These are phyloP conservation scores for Aurelia sp. DNA, from an alignment of 30 jellyfish, hydroid and myxozoan species.

Conservation along the genomic window DNA sequence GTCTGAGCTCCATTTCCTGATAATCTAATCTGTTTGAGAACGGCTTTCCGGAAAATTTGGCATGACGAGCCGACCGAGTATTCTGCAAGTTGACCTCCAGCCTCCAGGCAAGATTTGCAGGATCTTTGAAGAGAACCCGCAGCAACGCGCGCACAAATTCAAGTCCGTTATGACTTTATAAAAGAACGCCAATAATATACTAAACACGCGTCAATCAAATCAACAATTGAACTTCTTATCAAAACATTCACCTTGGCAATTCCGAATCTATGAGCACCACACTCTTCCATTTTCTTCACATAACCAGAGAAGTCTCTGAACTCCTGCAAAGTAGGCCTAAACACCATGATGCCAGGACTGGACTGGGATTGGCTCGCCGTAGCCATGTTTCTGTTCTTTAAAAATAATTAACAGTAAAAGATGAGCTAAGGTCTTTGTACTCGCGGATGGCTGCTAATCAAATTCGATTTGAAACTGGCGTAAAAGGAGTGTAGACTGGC, in stretches of 20 bases:
- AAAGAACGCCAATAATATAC: too few species aligned
- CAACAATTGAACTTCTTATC: too few species aligned
- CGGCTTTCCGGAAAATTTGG: neutral
- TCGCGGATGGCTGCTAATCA: too few species aligned
- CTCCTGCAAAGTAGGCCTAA: conserved; percentile 92
- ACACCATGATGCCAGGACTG: conserved; percentile 86
- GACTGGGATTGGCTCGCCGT: conserved; percentile 33
- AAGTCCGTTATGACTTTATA: too few species aligned
- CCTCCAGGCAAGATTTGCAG: neutral
- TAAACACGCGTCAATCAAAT: too few species aligned
- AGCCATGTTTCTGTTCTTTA: conserved; percentile 17
- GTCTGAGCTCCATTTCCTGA: too few species aligned
- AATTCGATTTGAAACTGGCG: too few species aligned
- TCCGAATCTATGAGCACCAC: conserved; percentile 95
- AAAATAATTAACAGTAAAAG: neutral
- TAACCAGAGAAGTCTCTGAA: conserved; percentile 87
- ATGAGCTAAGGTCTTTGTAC: neutral
- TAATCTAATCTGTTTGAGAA: neutral
- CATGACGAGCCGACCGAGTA: conserved; percentile 1
- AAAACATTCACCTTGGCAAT: conserved; percentile 81
- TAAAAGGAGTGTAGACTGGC: too few species aligned
- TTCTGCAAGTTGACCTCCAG: neutral
- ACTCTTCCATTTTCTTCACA: conserved; percentile 86
- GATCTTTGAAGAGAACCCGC: neutral
- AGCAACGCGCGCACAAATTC: too few species aligned